Evolutionary conservation across 2,888 invertebrate genomes (phyloP).

Genomic region (Sminthurinus aureus): DNA sequence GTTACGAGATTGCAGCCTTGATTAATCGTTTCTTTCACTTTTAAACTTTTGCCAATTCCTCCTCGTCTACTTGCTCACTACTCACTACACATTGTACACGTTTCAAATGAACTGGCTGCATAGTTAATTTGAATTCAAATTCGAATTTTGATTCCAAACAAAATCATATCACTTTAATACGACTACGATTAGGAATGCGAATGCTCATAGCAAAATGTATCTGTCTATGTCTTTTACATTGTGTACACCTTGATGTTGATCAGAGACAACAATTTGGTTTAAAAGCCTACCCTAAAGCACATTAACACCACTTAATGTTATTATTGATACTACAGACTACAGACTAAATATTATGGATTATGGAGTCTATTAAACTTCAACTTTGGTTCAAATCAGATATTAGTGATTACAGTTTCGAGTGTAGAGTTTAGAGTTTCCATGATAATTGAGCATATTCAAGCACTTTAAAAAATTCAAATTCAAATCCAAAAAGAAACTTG

Average conservation of each 20-base stretch:
- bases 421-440: too few relatives aligned
- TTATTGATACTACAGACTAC: background rate
- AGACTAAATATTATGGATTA: too few relatives aligned
- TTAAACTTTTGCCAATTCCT: background rate
- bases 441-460: too few relatives aligned
- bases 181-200: background rate
- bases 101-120: background rate
- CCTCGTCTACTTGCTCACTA: too few relatives aligned
- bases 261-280: background rate
- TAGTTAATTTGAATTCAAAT: background rate
- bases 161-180: background rate
- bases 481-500: too few relatives aligned
- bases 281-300: background rate
- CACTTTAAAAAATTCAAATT: too few relatives aligned
- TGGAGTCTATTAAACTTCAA: too few relatives aligned
- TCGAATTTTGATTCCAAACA: background rate
- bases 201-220: background rate
- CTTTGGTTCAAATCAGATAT: too few relatives aligned
- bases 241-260: too few relatives aligned
- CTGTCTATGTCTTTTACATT: too few relatives aligned
- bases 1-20: background rate
- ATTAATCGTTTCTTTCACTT: constrained; percentile 19
- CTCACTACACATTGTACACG: background rate
- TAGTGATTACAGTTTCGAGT: too few relatives aligned
- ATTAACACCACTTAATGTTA: background rate